phyloP scores from a whole-genome alignment of 2,888 invertebrate species.

The Oeneis ivallda region DNA sequence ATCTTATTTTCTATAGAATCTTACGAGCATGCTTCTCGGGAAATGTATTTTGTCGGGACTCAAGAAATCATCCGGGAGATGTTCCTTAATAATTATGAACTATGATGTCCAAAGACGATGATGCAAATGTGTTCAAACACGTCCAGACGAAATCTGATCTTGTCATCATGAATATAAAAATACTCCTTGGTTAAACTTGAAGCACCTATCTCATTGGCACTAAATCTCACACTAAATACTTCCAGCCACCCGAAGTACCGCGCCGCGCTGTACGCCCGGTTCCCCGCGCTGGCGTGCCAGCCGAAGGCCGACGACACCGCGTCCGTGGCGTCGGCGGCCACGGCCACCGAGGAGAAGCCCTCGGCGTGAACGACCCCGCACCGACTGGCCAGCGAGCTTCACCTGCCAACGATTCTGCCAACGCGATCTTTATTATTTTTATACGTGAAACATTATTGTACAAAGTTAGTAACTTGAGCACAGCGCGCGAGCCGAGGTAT shows the following conservation, averaged over 20 bases:
- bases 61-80: too few relatives aligned
- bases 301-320: constrained; percentile 82
- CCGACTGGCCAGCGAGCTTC: constrained; percentile 26
- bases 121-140: too few relatives aligned
- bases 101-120: too few relatives aligned
- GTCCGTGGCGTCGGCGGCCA: constrained; percentile 86
- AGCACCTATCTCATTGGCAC: too few relatives aligned
- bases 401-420: constrained; percentile 60
- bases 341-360: constrained; percentile 85
- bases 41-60: too few relatives aligned
- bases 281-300: constrained; percentile 88
- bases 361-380: constrained; percentile 72
- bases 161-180: too few relatives aligned
- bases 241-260: constrained; percentile 91
- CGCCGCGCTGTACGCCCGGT: constrained; percentile 87
- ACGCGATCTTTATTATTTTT: constrained; percentile 77
- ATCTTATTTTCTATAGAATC: too few relatives aligned
- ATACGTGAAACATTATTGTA: constrained; percentile 71
- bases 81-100: too few relatives aligned
- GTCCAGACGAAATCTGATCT: too few relatives aligned
- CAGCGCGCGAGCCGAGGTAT: constrained; percentile 74
- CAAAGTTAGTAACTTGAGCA: constrained; percentile 72
- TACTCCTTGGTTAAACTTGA: too few relatives aligned
- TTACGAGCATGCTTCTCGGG: too few relatives aligned
- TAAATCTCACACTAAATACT: too few relatives aligned